phyloP scores from a whole-genome alignment of 2,113 vertebrate species.

The Otus sunia region DNA sequence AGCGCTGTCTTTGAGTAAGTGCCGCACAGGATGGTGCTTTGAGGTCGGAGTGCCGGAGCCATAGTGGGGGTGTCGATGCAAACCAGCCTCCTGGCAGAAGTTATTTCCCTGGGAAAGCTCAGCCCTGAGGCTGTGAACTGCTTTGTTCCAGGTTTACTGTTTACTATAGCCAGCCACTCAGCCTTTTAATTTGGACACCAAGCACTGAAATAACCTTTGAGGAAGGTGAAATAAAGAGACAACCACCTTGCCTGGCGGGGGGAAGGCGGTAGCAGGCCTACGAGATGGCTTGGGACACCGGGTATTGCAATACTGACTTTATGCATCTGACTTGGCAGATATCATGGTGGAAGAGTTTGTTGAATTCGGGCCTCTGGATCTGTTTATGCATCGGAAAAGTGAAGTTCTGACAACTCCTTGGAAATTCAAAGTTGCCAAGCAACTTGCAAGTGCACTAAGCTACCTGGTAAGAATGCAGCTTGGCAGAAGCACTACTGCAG shows the following conservation, averaged over 20 bases:
- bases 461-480: slow-evolving; percentile 84
- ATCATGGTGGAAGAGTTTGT: slow-evolving; percentile 98
- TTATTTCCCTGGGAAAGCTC: neutral
- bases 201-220: neutral
- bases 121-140: neutral
- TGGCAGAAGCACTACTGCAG: neutral
- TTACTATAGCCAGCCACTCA: neutral
- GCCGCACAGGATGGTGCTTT: neutral
- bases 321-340: slow-evolving; percentile 68
- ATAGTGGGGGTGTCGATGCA: fast-evolving
- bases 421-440: slow-evolving; percentile 98
- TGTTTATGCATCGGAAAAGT: slow-evolving; percentile 89
- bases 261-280: neutral
- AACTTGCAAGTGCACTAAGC: slow-evolving; percentile 93
- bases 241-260: neutral
- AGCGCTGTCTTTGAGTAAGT: neutral
- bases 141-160: neutral
- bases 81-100: neutral
- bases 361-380: slow-evolving; percentile 89
- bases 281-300: fast-evolving
- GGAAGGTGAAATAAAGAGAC: neutral
- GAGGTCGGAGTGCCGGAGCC: neutral
- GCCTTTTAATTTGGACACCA: neutral
- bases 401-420: slow-evolving; percentile 85
- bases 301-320: neutral